Base-by-base conservation (phyloP, 1,140 invertebrate species). In the Conus ventricosus region DNA sequence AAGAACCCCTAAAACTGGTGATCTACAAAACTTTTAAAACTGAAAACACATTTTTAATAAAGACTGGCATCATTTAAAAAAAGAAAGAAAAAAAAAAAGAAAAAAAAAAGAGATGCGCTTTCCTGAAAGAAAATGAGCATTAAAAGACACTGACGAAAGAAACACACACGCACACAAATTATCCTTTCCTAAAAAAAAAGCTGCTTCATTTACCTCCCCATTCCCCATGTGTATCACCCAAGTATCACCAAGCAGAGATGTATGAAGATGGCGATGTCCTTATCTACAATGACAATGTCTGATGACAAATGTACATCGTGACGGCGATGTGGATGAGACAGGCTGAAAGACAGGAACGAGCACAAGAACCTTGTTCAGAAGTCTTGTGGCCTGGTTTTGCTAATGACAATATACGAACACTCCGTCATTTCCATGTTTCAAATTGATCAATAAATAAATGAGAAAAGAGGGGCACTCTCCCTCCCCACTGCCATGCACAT, bases 401-500 rank as follows among this genome's bases (percentile, higher is more conserved):
- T 84, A 55, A 83, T 54, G 1, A 63, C 7, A 17, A 57, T 25
- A 7, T 63, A 53, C 15, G 7, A 54, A 51, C 39, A 51, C 23
- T 78, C 11, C 23, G 7, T 51, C 80, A 17, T 20, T 51, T 54
- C 20, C 20, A 54, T 51, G 25, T 15, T 15, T 15, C 10, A 54
- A 13, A 55, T 54, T 10, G 4, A 54, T 81, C 0, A 81, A 81
- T 81, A 54, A 81, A 81, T 81, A 54, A 54, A 81, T 23, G 54
- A 81, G 25, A 51, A 81, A 54, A 23, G 39, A 63, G 67, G 15
- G 20, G 20, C 67, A 71, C 20, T 71, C 20, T 91, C 92, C 90
- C 92, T 91, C 91, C 76, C 90, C 90, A 76, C 92, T 91, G 84
- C 91, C 90, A 71, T 91, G 85, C 85, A 88, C 88, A 78, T 87